Evolutionary conservation across 2,113 vertebrate species (phyloP), one percentile per base, ranked within the genome.

Genomic region (Lophura nycthemera): DNA sequence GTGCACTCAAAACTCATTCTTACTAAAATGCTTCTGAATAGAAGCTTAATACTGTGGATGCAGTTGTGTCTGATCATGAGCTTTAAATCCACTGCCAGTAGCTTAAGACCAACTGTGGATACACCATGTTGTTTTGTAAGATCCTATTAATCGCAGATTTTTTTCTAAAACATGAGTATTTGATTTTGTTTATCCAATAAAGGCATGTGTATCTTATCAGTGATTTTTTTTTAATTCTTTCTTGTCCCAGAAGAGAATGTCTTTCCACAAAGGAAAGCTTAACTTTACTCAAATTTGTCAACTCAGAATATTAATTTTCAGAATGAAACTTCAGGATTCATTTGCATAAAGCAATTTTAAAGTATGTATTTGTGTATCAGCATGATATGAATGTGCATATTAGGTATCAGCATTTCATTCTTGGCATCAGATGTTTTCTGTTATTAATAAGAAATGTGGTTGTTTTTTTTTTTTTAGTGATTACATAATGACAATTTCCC

Each of bases 201-300:
- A 25, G 12, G 11, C 10, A 25, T 1, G 0, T 32, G 12, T 74
- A 45, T 10, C 1, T 60, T 57, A 42, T 16, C 20, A 8, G 18
- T n/a, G 36, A 8, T 3, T 10, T 42, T 69, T 69, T 71, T 19
- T 52, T 2, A 8, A 7, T 75, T 75, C 12, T 50, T 79, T 71
- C 4, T 74, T 63, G 40, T 36, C 15, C 45, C 36, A 45, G 30
- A 94, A 63, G 5, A 74, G 61, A 59, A 27, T 36, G 30, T 82
- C 8, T 87, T 78, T 60, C 22, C 10, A 82, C 24, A 18, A 36
- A 11, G 4, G 30, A 76, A 84, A 61, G 13, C 11, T 66, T 56
- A 54, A 43, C 24, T 30, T 81, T 52, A 4, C 17, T 82, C 72
- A 12, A 6, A 63, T 84, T 87, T 78, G 47, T 64, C 87, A 82